phyloP scores from a whole-genome alignment of 1,140 invertebrate species.

The Lepidostoma basale region DNA sequence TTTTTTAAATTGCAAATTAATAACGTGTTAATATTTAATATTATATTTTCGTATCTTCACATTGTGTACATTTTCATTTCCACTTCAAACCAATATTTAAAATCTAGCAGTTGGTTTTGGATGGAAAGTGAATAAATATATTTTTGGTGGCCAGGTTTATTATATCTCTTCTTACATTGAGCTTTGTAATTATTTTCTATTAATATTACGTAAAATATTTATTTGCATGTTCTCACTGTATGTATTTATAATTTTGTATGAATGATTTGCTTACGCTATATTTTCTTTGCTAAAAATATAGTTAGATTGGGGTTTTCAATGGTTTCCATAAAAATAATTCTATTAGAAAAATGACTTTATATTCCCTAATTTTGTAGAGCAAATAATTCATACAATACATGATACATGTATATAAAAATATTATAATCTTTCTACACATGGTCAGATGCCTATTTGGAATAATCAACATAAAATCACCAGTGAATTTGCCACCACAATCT shows the following conservation, averaged over 20 bases:
- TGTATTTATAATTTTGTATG: conserved; percentile 10
- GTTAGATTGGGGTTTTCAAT: no score
- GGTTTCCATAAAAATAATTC: background rate
- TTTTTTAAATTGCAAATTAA: no score
- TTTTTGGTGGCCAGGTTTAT: background rate
- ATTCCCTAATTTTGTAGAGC: background rate
- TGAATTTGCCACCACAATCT: background rate
- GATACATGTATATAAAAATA: background rate
- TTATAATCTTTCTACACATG: background rate
- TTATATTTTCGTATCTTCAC: no score
- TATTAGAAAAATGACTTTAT: background rate
- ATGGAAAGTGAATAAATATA: no score
- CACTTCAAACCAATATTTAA: no score
- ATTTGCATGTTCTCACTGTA: conserved; percentile 16
- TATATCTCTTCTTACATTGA: background rate
- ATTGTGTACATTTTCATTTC: no score
- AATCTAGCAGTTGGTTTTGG: background rate
- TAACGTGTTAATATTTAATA: background rate
- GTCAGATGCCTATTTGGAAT: no score
- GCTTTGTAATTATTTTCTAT: background rate
- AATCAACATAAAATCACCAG: no score
- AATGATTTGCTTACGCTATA: conserved; percentile 14
- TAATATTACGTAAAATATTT: background rate
- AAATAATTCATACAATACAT: background rate
- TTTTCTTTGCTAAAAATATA: conserved; percentile 6